phyloP scores from a whole-genome alignment of 2,113 vertebrate genomes.

The Cettia cetti region DNA sequence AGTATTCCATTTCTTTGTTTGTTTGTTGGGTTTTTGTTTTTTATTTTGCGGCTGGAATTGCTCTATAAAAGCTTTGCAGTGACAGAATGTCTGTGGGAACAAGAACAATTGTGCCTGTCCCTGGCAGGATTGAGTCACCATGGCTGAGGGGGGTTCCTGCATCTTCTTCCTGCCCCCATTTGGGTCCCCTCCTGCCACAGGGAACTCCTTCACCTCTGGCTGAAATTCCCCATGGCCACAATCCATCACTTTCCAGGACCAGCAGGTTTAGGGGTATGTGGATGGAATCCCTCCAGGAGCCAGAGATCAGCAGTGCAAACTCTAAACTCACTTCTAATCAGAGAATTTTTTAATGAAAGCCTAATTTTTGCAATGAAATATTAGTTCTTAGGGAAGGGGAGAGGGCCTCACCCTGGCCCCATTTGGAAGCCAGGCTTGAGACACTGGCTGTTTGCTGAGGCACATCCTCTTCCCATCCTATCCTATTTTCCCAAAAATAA shows the following conservation, averaged over 20 bases:
- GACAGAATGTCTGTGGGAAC: not conserved
- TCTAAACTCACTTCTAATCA: not conserved
- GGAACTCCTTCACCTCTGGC: not conserved
- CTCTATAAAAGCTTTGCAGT: not conserved
- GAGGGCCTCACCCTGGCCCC: not conserved
- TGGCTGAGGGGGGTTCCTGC: fast-evolving
- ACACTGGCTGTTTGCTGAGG: not conserved
- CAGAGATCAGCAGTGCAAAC: not conserved
- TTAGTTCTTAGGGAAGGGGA: not conserved
- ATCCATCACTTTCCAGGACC: not conserved
- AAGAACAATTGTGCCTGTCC: not conserved
- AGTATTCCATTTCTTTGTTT: not conserved
- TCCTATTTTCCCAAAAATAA: slow-evolving; percentile 1
- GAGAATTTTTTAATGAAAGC: not conserved
- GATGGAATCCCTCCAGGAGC: not conserved
- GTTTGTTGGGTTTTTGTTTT: not conserved
- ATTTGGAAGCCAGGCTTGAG: not conserved
- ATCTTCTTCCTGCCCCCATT: not conserved
- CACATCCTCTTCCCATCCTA: not conserved
- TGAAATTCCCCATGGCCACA: not conserved
- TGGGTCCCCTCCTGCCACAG: not conserved
- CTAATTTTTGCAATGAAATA: not conserved
- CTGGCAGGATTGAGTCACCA: not conserved
- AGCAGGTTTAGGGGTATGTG: not conserved
- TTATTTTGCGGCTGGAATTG: not conserved